Evolutionary conservation across 1,140 invertebrate species (phyloP), one percentile per base, ranked within the genome.

Genomic region (Heliothis subflexa): DNA sequence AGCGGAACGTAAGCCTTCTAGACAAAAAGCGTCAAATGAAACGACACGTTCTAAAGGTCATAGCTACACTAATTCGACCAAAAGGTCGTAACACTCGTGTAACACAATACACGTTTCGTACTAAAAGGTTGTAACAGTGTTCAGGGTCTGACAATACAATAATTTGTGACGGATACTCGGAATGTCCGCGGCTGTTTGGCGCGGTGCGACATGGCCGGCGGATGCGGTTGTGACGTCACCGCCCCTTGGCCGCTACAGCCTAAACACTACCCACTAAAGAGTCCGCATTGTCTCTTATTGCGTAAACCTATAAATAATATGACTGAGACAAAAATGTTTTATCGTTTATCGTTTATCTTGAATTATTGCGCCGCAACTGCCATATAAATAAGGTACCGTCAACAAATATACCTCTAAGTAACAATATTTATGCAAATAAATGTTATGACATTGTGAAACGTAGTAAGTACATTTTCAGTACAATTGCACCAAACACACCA

Each of bases 191-290:
- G 81, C 66, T 72, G 54, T 81, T 79, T 81, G 76, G 79, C 85
- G 82, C 84, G 83, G 72, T 86, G 85, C 85, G 84, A 81, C 84
- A 83, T 66, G 66, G 73, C 78, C 79, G 78, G 73, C 75, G 83
- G 83, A 81, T 88, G 86, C 86, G 83, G 85, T 45, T 52, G 68
- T 86, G 86, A 86, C 86, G 85, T 86, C 86, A 88, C 72, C 72
- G 54, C 75, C 57, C 78, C 71, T 49, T 74, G 68, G 73, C 79
- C 62, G 28, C 33, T 52, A 47, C 68, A 68, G 74, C 62, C 79
- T 45, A 77, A 62, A 62, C 73, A 62, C 45, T 61, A 62, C 14
- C n/a, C 73, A 25, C 45, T 49, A 14, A 10, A 28, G 21, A 61
- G 21, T 45, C 57, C 73, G 73, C 57, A 75, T 50, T 75, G 73